Percentiles rank a stretch among this genome's conserved stretches.
phyloP scores from a whole-genome alignment of 2,113 vertebrate genomes.

The Pelodiscus sinensis region DNA sequence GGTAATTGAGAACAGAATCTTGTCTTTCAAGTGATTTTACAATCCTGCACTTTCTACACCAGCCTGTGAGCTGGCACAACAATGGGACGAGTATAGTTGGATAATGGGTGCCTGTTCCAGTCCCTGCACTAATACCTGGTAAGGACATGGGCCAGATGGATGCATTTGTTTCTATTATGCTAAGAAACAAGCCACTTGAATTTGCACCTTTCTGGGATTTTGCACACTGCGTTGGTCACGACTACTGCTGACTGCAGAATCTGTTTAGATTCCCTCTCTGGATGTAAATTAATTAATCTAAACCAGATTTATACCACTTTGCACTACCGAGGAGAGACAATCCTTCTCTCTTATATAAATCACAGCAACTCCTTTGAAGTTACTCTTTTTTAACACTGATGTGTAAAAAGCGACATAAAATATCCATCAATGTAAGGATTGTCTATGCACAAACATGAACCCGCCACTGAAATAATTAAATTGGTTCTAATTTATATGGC shows the following conservation, averaged over 20 bases:
- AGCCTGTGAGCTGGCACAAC: fast-evolving
- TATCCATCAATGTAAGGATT: background rate
- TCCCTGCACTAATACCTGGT: background rate
- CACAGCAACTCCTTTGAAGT: background rate
- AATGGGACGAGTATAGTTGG: no score
- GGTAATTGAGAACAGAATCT: background rate
- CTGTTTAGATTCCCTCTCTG: background rate
- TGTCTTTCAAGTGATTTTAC: background rate
- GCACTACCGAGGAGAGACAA: background rate
- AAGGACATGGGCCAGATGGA: background rate
- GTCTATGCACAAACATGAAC: background rate
- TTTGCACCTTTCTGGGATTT: background rate
- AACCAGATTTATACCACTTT: background rate
- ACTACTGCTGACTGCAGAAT: background rate
- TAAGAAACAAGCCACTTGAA: background rate
- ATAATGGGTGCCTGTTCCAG: background rate
- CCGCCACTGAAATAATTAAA: background rate
- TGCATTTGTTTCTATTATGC: fast-evolving
- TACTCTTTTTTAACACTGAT: background rate
- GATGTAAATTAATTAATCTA: background rate
- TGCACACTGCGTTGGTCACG: fast-evolving
- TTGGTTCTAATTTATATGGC: background rate
- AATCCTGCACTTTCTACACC: background rate
- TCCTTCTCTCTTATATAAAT: background rate
- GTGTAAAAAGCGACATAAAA: background rate